Percentiles rank a stretch among this genome's conserved stretches.
phyloP scores from a whole-genome alignment of 2,113 vertebrate genomes.

The Gallinago paraguaiae region DNA sequence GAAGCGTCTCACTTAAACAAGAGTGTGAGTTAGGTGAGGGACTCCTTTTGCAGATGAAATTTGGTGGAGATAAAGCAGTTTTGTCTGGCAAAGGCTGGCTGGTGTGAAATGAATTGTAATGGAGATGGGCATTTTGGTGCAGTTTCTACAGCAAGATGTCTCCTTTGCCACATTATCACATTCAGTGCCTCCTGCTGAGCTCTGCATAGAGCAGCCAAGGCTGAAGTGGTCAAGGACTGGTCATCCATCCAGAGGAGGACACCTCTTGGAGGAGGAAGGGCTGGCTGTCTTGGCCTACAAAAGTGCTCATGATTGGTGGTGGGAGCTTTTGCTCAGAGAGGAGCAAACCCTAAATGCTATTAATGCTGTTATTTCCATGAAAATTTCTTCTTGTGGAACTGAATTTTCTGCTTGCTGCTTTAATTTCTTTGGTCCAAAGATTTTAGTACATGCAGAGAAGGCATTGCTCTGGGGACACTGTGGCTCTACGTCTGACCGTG shows the following conservation, averaged over 20 bases:
- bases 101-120: neutral
- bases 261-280: neutral
- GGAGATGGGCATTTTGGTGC: neutral
- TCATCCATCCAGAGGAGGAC: neutral
- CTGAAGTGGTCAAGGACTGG: neutral
- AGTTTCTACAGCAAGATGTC: neutral
- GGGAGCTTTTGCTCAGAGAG: neutral
- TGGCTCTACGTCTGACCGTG: fast-evolving
- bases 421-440: neutral
- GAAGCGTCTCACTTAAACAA: neutral
- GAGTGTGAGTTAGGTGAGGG: neutral
- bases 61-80: neutral
- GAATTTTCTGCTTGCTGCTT: neutral
- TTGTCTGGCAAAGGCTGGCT: fast-evolving
- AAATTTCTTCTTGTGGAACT: neutral
- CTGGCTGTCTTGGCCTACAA: neutral
- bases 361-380: neutral
- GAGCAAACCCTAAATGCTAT: neutral
- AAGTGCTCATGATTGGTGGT: neutral
- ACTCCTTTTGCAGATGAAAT: neutral
- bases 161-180: neutral
- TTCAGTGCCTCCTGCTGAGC: neutral
- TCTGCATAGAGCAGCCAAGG: neutral
- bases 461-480: neutral
- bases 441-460: neutral